These are phyloP conservation scores for Salvator merianae DNA, from an alignment of 2,113 vertebrate genomes.

Conservation along the genomic window DNA sequence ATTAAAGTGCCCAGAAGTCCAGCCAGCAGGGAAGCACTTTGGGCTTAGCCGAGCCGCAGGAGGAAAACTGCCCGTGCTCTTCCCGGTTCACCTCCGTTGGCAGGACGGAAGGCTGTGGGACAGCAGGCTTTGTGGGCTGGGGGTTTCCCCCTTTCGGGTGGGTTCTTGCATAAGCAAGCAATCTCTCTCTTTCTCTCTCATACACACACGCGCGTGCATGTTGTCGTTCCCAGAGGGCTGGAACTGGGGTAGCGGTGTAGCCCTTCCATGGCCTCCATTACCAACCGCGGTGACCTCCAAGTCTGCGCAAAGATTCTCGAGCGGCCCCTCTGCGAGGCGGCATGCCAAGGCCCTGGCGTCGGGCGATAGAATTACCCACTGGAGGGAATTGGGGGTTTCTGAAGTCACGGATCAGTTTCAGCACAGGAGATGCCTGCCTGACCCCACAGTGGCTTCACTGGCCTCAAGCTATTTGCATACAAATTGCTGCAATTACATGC, in stretches of 20 bases:
- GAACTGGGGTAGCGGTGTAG: not conserved
- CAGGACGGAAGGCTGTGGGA: rapidly evolving
- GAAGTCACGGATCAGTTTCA: not conserved
- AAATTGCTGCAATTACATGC: too few species aligned
- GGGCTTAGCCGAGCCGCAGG: not conserved
- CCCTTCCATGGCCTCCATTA: not conserved
- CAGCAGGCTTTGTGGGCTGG: not conserved
- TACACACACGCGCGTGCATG: too few species aligned
- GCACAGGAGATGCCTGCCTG: not conserved
- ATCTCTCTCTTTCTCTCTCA: not conserved
- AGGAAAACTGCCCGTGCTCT: not conserved
- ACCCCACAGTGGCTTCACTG: too few species aligned
- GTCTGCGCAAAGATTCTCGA: not conserved
- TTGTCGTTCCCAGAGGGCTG: not conserved
- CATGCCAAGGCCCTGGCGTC: not conserved
- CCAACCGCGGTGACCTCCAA: not conserved
- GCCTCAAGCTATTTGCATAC: too few species aligned
- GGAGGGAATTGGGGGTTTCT: not conserved
- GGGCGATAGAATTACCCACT: not conserved
- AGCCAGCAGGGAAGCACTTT: not conserved
- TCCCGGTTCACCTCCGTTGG: not conserved
- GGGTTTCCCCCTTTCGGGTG: not conserved
- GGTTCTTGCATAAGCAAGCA: not conserved
- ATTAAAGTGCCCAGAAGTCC: slow-evolving; percentile 7
- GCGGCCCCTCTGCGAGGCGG: not conserved